Evolutionary conservation across 2,888 invertebrate genomes (phyloP).

Genomic region (Venusia cambrica): DNA sequence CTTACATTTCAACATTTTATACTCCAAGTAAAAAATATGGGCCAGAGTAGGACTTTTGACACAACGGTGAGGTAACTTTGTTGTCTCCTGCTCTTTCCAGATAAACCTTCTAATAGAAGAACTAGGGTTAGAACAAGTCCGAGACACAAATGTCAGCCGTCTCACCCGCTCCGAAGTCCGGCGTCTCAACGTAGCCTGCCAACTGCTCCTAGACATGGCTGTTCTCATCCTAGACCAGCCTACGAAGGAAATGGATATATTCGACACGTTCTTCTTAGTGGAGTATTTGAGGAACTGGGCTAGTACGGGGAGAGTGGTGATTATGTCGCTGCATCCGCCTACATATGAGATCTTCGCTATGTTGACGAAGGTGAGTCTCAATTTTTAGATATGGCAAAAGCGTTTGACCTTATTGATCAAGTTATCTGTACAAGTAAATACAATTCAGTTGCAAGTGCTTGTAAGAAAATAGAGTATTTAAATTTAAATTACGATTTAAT

Average conservation of each 20-base stretch:
- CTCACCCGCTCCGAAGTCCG: slow-evolving; percentile 94
- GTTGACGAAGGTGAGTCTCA: slow-evolving; percentile 84
- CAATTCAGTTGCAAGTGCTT: too few species aligned
- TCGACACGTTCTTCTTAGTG: slow-evolving; percentile 96
- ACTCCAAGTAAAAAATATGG: too few species aligned
- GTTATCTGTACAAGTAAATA: too few species aligned
- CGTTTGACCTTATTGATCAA: too few species aligned
- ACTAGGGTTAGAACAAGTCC: slow-evolving; percentile 93
- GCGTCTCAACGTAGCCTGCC: slow-evolving; percentile 93
- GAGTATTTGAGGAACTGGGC: slow-evolving; percentile 97
- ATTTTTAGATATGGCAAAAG: slow-evolving; percentile 1
- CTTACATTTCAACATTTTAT: too few species aligned
- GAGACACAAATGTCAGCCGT: slow-evolving; percentile 91
- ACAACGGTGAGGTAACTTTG: background rate
- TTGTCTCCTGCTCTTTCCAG: too few species aligned
- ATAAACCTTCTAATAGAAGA: slow-evolving; percentile 95
- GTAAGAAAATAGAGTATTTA: too few species aligned
- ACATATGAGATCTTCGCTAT: slow-evolving; percentile 97
- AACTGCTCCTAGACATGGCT: slow-evolving; percentile 92
- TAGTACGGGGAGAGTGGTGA: slow-evolving; percentile 88
- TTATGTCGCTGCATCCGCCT: slow-evolving; percentile 95
- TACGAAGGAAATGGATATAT: slow-evolving; percentile 94
- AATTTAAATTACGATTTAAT: background rate
- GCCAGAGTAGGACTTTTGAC: background rate
- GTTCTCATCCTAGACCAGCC: slow-evolving; percentile 94